phyloP scores from a whole-genome alignment of 2,888 invertebrate species.

The Sisyra nigra region DNA sequence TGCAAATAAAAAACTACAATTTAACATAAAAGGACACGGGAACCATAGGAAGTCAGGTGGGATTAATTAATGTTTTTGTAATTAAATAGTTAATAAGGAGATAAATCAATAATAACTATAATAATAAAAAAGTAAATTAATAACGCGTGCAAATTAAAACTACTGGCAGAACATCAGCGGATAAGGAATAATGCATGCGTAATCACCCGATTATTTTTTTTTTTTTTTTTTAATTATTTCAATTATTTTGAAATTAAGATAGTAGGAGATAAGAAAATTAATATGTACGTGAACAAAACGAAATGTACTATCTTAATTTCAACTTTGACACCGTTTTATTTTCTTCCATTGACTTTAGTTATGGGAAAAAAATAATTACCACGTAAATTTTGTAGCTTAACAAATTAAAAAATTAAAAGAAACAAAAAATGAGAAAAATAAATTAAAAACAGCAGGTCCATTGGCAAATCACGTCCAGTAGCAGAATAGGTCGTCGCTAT shows the following conservation, averaged over 20 bases:
- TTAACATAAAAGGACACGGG: no score
- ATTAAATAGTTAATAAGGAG: no score
- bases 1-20: no score
- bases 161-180: slow-evolving; percentile 14
- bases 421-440: neutral
- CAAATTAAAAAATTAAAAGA: neutral
- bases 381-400: slow-evolving; percentile 4
- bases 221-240: neutral
- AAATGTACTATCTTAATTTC: no score
- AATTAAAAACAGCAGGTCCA: slow-evolving; percentile 8
- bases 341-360: no score
- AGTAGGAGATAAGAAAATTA: slow-evolving; percentile 24
- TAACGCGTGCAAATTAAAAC: slow-evolving; percentile 27
- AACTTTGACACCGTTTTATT: no score
- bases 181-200: slow-evolving; percentile 1
- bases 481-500: slow-evolving; percentile 32
- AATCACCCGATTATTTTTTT: neutral
- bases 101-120: slow-evolving; percentile 16
- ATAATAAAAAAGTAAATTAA: slow-evolving; percentile 23
- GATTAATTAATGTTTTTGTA: no score
- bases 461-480: slow-evolving; percentile 15
- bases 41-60: no score
- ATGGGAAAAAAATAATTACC: no score
- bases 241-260: slow-evolving; percentile 11
- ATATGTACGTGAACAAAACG: neutral